These are phyloP conservation scores for Lophius piscatorius DNA, from an alignment of 2,113 vertebrate genomes.

Conservation along the genomic window DNA sequence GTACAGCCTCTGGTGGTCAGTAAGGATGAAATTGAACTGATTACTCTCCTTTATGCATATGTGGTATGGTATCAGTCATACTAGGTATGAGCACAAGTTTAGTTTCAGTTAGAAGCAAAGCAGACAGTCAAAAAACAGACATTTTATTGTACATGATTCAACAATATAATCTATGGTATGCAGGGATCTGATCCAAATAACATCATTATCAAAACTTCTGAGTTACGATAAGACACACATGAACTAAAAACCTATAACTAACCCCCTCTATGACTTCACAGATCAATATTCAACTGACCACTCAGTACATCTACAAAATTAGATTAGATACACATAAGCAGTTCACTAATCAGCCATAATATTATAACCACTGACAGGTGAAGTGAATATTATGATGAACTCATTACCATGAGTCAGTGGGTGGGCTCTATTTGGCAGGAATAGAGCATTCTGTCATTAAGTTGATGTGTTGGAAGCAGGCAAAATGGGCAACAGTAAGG, in stretches of 20 bases:
- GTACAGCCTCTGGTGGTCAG: no score
- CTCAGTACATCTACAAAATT: constrained; percentile 5
- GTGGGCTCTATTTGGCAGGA: no score
- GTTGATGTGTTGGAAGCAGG: no score
- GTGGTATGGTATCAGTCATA: no score
- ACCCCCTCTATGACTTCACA: constrained; percentile 5
- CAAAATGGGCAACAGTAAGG: no score
- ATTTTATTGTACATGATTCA: constrained; percentile 55
- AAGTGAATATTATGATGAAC: neutral
- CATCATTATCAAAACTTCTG: constrained; percentile 24
- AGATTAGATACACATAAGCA: constrained; percentile 14
- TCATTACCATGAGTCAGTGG: no score
- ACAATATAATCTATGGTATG: constrained; percentile 22
- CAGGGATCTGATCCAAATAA: constrained; percentile 1
- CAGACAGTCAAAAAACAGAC: neutral
- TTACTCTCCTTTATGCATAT: no score
- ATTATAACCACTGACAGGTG: neutral
- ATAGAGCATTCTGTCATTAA: no score
- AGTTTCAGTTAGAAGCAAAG: neutral
- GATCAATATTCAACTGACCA: constrained; percentile 11
- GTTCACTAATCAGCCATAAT: neutral
- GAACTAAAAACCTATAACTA: constrained; percentile 26
- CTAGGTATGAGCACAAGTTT: no score
- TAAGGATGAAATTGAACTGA: no score
- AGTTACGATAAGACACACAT: constrained; percentile 35